Evolutionary conservation across 2,888 invertebrate species (phyloP), one percentile per base, ranked within the genome.

Genomic region (Drosophila dives): DNA sequence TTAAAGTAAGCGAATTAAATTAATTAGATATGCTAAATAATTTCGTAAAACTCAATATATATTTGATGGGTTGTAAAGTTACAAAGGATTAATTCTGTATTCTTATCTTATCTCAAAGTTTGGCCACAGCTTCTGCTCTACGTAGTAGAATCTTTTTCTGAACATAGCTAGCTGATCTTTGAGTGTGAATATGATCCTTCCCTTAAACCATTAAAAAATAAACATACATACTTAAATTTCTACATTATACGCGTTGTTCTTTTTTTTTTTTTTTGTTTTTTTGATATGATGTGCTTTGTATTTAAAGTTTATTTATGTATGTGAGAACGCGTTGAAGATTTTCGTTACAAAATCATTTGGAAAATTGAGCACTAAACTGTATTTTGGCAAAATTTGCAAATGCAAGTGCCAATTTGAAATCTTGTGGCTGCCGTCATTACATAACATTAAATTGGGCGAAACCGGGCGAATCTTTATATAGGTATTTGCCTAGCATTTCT

Each of bases 331-430:
- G 72, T 42, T 72, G 56, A 33, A 53, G 34, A 51, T 53, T 58
- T 51, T 40, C 10, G 15, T 45, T 65, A 66, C 58, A 65, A 78
- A 75, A 64, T 72, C 20, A 65, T 61, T 67, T 38, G 32, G 51
- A 64, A 73, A 62, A 64, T 67, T 75, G 65, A 74, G 83, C 83
- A 76, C 60, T 77, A 66, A 83, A 89, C 86, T 90, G 90, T 74
- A 87, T 87, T 87, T 87, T 87, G 86, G 86, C 86, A 87, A 87
- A 87, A 90, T 83, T 80, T 86, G 90, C 89, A 90, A 88, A 83
- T 68, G 79, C 85, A 75, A 67, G 53, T 77, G 86, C 90, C 85
- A 89, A 83, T 77, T 72, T 53, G 64, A 81, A 74, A 68, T 74
- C 66, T 71, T 36, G 66, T 77, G 56, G 65, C 73, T 74, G 66